Evolutionary conservation across 2,113 vertebrate species (phyloP), one percentile per base, ranked within the genome.

Genomic region (Hirundichthys speculiger): DNA sequence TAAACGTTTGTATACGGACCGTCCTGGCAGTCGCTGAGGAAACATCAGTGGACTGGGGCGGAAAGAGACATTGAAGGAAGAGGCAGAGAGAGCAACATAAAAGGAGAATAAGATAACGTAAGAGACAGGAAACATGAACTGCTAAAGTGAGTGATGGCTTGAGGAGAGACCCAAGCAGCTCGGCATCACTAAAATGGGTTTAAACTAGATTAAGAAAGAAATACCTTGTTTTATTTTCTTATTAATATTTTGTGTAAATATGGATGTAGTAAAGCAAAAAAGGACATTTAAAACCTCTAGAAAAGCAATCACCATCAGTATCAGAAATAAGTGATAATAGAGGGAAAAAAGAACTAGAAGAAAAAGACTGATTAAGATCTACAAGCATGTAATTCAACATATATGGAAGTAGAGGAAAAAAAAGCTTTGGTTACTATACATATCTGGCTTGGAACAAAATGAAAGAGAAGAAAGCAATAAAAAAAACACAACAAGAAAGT

Each of bases 11-110:
- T 30, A 18, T 14, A n/a, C 20, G 39, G 12, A 34, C 30, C 65
- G 57, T 80, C 76, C 64, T 58, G 67, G 63, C 73, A 75, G 73
- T 21, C 39, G 21, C 8, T 69, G 45, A 83, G 85, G 79, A 88
- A 87, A 77, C 74, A 65, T 65, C 72, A 69, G 73, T 82, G 15
- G 46, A 64, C 58, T 50, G 48, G 56, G 72, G 71, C 13, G 64
- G 42, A 73, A 84, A 57, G 61, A 73, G 41, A 53, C 40, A 75
- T 19, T 64, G 56, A 58, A 42, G 47, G 57, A 58, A 46, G 56
- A 57, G 14, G 47, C 15, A 78, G 24, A 76, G 59, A 77, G 55
- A 38, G 61, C 19, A 65, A 49, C 19, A 25, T 18, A 25, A 63
- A 63, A 73, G 48, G n/a, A 64, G 19, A 67, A 24, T 19, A 18